These are phyloP conservation scores for Petrocephalus zakoni DNA, from an alignment of 2,113 vertebrate species.

Conservation along the genomic window DNA sequence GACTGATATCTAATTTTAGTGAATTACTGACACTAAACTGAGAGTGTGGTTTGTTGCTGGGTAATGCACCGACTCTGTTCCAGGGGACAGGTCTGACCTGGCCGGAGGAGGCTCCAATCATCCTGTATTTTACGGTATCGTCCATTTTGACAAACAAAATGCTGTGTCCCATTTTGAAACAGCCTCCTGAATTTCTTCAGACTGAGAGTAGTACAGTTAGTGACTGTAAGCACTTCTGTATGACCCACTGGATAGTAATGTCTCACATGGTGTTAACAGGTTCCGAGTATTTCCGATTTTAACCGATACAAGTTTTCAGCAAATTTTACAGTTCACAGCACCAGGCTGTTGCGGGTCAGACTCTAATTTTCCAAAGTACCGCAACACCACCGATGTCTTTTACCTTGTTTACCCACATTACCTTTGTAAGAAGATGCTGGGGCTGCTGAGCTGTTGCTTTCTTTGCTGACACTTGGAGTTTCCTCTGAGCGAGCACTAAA, in stretches of 20 bases:
- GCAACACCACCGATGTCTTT: neutral
- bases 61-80: neutral
- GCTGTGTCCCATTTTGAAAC: neutral
- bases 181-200: neutral
- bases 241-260: neutral
- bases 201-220: neutral
- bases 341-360: neutral
- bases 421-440: neutral
- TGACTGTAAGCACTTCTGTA: neutral
- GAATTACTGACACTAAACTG: neutral
- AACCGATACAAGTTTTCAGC: neutral
- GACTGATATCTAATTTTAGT: neutral
- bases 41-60: neutral
- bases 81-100: neutral
- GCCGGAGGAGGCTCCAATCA: neutral
- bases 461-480: neutral
- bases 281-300: neutral
- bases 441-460: neutral
- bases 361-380: neutral
- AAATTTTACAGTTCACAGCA: neutral
- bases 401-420: neutral
- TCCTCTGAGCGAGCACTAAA: neutral
- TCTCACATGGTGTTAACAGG: neutral
- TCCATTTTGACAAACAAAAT: neutral
- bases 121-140: neutral